A percentile compares a stretch with the other conserved stretches of the same genome.
phyloP scores from a whole-genome alignment of 2,888 invertebrate species.

The Rhamphomyia laevipes region DNA sequence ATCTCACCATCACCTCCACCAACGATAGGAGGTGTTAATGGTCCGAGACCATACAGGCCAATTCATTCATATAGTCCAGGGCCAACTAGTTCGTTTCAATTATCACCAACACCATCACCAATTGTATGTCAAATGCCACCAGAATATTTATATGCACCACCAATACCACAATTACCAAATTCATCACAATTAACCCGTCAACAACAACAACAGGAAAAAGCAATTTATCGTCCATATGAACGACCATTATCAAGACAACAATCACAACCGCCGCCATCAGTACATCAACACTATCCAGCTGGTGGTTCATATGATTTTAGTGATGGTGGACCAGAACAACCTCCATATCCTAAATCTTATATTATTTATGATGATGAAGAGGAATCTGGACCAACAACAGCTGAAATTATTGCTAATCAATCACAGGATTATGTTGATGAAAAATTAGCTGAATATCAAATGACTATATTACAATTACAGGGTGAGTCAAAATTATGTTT shows the following conservation, averaged over 20 bases:
- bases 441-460: slow-evolving; percentile 85
- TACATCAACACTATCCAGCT: slow-evolving; percentile 27
- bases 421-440: slow-evolving; percentile 92
- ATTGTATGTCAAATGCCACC: slow-evolving; percentile 48
- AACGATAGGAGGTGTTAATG: slow-evolving; percentile 17
- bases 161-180: slow-evolving; percentile 33
- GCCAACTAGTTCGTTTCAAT: slow-evolving; percentile 33
- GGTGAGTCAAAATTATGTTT: slow-evolving; percentile 44
- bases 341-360: slow-evolving; percentile 51
- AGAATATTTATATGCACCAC: slow-evolving; percentile 47
- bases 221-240: slow-evolving; percentile 22
- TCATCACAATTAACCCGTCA: slow-evolving; percentile 29
- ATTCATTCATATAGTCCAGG: slow-evolving; percentile 27
- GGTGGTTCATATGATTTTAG: slow-evolving; percentile 26
- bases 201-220: slow-evolving; percentile 29
- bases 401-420: slow-evolving; percentile 85
- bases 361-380: slow-evolving; percentile 53
- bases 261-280: slow-evolving; percentile 28
- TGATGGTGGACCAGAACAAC: slow-evolving; percentile 66
- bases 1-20: slow-evolving; percentile 24
- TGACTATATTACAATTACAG: slow-evolving; percentile 81
- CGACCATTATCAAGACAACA: slow-evolving; percentile 21
- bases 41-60: slow-evolving; percentile 40
- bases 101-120: slow-evolving; percentile 46
- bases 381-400: slow-evolving; percentile 72